Base-by-base conservation (phyloP, 2,888 invertebrate species). In the Leptinotarsa rubiginosa region DNA sequence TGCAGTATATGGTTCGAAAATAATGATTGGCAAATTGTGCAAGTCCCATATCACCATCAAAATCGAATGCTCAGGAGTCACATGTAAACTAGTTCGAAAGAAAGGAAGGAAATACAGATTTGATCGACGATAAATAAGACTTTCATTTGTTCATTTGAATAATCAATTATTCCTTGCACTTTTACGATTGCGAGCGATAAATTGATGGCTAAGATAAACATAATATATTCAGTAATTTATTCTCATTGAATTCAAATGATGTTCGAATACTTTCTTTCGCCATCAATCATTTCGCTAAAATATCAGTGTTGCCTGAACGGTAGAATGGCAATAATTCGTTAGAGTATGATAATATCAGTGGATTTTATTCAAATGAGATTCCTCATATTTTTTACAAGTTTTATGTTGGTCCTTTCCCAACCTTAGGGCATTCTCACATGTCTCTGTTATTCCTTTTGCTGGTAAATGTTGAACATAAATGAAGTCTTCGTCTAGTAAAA, bases 71-170 rank as follows among this genome's bases (percentile, higher is more conserved):
- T 62, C 62, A 31, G 41, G 16, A 59, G 13, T 62, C 25, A 62
- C 62, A 62, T 41, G 62, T 62, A 31, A 62, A 62, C 41, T 16
- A 41, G 62, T 31, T 31, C n/a, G 18, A 62, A 62, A n/a, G 62
- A 62, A 62, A 31, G 62, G 41, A 62, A 62, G 41, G 16, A 41
- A n/a, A 20, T 12, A 13, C 68, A 18, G 68, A 68, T 68, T 52
- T 15, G 54, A 18, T 54, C 68, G 41, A 13, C 54, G 68, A 68
- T 68, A 68, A 68, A 16, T 68, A 54, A n/a, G 18, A 54, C 68
- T 68, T 68, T 68, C 68, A 68, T 54, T 62, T 62, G 62, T 62
- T 62, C 31, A n/a, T 62, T 62, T 62, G 41, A 62, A 41, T 62
- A 62, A 62, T 62, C 62, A 62, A 62, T 62, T n/a, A 62, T 31